phyloP scores from a whole-genome alignment of 2,797 vertebrate genomes.

The Balearica regulorum region DNA sequence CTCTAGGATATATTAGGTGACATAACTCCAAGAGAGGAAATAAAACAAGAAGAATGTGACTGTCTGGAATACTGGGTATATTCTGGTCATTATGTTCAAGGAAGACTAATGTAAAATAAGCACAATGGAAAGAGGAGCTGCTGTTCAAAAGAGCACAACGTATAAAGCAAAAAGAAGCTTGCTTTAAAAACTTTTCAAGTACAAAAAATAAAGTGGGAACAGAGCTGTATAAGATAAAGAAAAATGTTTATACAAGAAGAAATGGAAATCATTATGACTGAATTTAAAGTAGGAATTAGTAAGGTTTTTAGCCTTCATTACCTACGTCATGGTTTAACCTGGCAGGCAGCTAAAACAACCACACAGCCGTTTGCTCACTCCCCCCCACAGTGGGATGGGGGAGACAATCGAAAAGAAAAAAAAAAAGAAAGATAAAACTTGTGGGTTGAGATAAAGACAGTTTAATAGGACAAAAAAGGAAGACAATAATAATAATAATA shows the following conservation, averaged over 20 bases:
- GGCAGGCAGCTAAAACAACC: no score
- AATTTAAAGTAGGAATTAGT: no score
- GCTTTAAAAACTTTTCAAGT: background rate
- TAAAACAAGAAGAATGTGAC: background rate
- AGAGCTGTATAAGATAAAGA: background rate
- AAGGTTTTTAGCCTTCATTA: no score
- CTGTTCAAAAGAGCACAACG: background rate
- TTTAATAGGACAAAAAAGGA: no score
- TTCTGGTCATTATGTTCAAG: background rate
- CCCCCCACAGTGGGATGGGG: no score
- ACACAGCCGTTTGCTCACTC: no score
- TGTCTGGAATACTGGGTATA: background rate
- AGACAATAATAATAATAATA: no score
- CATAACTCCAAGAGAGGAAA: background rate
- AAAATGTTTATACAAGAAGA: background rate
- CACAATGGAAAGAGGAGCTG: background rate
- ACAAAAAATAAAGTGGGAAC: background rate
- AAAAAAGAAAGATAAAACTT: no score
- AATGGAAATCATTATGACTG: no score
- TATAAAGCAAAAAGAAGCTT: background rate
- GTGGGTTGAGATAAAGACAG: no score
- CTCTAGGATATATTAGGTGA: background rate
- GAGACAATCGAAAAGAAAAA: no score
- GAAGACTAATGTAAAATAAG: background rate
- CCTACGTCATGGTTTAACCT: no score